Percentiles rank a stretch among this genome's conserved stretches.
Evolutionary conservation across 2,888 invertebrate genomes (phyloP).

Genomic region (Athrips mouffetella): DNA sequence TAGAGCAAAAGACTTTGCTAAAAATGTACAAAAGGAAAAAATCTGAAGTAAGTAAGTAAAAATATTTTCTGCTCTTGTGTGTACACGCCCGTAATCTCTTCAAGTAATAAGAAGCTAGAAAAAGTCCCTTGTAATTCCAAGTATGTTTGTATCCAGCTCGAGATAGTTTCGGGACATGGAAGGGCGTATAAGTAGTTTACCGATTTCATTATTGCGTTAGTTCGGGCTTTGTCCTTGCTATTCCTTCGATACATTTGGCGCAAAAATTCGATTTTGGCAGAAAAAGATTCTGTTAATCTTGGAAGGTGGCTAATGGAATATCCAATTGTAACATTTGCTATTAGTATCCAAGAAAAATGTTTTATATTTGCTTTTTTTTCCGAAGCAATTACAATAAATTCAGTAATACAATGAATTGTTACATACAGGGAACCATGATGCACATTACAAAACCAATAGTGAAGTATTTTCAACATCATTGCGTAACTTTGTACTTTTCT

Average conservation of each 20-base stretch:
- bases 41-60: too few species aligned
- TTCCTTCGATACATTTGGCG: conserved; percentile 8
- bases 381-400: too few species aligned
- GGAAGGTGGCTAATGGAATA: not conserved
- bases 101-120: conserved; percentile 20
- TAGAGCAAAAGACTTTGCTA: too few species aligned
- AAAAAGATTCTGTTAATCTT: not conserved
- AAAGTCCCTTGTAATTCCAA: conserved; percentile 19
- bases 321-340: not conserved
- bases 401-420: too few species aligned
- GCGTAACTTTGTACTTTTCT: too few species aligned
- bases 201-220: conserved; percentile 11
- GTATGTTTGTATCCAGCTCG: conserved; percentile 15
- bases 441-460: too few species aligned
- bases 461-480: too few species aligned
- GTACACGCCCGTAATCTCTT: not conserved
- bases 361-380: too few species aligned
- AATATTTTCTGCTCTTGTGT: not conserved
- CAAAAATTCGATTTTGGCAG: not conserved
- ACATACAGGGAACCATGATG: too few species aligned
- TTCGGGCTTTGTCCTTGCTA: conserved; percentile 1
- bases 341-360: too few species aligned
- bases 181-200: conserved; percentile 11
- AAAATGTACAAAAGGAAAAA: too few species aligned
- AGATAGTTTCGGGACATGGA: conserved; percentile 11